A percentile compares a stretch with the other conserved stretches of the same genome.
Conservation (phyloP, 2,888 invertebrate genomes). For the Thumatha senex region DNA sequence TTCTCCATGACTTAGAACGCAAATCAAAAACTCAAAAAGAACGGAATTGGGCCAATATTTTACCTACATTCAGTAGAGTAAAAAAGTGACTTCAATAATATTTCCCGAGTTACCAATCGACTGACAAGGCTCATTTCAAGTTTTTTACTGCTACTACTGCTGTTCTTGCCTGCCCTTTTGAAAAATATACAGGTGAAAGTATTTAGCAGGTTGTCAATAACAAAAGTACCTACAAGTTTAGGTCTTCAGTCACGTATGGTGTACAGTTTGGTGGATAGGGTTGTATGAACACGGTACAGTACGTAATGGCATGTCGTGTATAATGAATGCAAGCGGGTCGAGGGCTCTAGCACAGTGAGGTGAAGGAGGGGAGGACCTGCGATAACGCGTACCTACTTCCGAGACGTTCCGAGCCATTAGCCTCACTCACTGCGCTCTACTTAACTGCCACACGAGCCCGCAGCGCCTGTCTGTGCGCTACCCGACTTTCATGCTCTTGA, state of each 20-base stretch:
- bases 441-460: conserved; percentile 36
- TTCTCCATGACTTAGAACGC: too few species aligned
- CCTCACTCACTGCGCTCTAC: conserved; percentile 55
- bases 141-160: too few species aligned
- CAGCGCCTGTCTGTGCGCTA: neutral
- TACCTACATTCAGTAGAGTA: too few species aligned
- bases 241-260: neutral
- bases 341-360: conserved; percentile 33
- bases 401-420: conserved; percentile 75
- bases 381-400: conserved; percentile 67
- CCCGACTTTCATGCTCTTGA: neutral
- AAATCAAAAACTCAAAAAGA: too few species aligned
- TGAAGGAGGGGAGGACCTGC: conserved; percentile 23
- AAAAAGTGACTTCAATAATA: too few species aligned
- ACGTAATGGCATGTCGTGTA: conserved; percentile 13
- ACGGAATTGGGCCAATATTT: too few species aligned
- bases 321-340: conserved; percentile 61
- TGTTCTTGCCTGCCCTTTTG: too few species aligned
- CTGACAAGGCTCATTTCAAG: too few species aligned
- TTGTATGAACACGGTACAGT: neutral
- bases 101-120: too few species aligned
- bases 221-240: neutral
- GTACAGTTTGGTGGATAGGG: neutral
- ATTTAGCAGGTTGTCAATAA: too few species aligned
- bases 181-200: too few species aligned